phyloP scores from a whole-genome alignment of 2,797 vertebrate genomes.

The Bradypodion pumilum region DNA sequence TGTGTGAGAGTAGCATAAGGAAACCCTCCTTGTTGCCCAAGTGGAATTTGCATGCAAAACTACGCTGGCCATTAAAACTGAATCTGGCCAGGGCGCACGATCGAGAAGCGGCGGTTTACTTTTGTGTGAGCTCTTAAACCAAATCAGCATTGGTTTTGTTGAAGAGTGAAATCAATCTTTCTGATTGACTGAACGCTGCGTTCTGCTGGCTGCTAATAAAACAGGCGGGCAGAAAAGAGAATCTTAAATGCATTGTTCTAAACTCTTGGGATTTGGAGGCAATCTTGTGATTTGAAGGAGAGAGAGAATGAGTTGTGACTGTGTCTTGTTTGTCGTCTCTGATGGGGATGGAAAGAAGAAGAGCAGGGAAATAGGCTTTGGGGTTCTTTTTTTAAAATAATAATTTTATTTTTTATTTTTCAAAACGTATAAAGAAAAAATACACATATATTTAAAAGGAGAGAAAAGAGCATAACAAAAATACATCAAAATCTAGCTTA shows the following conservation, averaged over 20 bases:
- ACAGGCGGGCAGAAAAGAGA: not conserved
- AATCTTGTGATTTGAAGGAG: not conserved
- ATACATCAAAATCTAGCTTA: too few species aligned
- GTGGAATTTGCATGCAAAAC: not conserved
- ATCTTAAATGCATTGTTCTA: not conserved
- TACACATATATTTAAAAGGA: too few species aligned
- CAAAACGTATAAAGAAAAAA: too few species aligned
- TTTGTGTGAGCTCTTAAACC: not conserved
- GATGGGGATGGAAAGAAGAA: not conserved
- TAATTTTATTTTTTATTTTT: too few species aligned
- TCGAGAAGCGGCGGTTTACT: not conserved
- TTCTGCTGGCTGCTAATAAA: not conserved
- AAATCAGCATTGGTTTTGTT: not conserved
- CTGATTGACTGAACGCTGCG: not conserved
- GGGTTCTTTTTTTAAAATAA: too few species aligned
- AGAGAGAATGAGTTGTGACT: not conserved
- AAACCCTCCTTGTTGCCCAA: too few species aligned
- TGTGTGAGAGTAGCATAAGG: too few species aligned
- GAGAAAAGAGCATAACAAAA: too few species aligned
- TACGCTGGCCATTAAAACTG: too few species aligned
- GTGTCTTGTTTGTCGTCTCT: not conserved
- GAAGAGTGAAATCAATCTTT: not conserved
- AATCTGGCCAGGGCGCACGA: not conserved
- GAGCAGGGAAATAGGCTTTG: too few species aligned
- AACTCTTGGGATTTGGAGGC: not conserved